Evolutionary conservation across 1,140 invertebrate species (phyloP), one percentile per base, ranked within the genome.

Genomic region (Drosophila watanabei): DNA sequence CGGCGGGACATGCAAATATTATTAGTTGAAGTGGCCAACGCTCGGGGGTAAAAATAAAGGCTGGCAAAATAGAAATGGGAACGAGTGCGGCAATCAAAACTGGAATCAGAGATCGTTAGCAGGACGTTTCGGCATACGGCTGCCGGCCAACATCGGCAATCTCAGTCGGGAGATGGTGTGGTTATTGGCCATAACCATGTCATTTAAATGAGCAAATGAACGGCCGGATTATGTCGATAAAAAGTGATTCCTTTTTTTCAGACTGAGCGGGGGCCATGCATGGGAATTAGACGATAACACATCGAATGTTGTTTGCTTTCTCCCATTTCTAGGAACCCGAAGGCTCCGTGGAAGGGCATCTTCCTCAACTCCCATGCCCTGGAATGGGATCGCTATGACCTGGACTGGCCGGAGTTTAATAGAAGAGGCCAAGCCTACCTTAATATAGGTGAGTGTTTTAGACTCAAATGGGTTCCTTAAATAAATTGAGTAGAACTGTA

Each of bases 401-500:
- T 96, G 10, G 95, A 97, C 46, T 98, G 97, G 97, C 96, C 97
- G 0, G 95, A 96, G 60, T 98, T 97, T 79, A 96, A 97, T 79
- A 92, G 94, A 5, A 93, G 94, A 2, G 95, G 96, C 72, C 96
- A 97, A 86, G 95, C 95, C 16, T 98, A 97, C 93, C 94, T 98
- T 28, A 95, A 95, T 93, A 93, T 98, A 49, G 96, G 97, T 97
- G 94, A 95, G 94, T 92, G 33, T 16, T n/a, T 11, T 46, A 5
- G 24, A 46, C n/a, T n/a, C n/a, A n/a, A n/a, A n/a, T n/a, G 0
- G 0, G 6, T 48, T 48, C 1, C 46, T 28, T 24, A 8, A 24
- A 46, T 41, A 6, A n/a, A n/a, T n/a, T n/a, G n/a, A n/a, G n/a
- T n/a, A n/a, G n/a, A n/a, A n/a, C n/a, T n/a, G n/a, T n/a, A n/a